phyloP scores from a whole-genome alignment of 2,113 vertebrate genomes.

The Eidolon helvum region DNA sequence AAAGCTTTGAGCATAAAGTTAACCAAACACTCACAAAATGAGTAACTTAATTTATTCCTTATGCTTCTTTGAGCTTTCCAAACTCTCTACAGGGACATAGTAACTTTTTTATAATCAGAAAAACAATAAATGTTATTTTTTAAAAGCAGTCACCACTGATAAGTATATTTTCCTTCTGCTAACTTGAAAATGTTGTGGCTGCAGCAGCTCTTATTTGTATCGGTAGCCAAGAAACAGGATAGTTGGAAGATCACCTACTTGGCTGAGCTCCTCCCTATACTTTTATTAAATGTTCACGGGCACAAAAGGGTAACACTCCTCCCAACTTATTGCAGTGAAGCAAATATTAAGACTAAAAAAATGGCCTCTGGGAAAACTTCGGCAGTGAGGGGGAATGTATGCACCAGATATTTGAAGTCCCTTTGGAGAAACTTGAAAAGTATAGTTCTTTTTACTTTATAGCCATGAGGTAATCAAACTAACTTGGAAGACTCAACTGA shows the following conservation, averaged over 20 bases:
- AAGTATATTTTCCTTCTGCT: constrained; percentile 29
- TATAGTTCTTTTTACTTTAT: not conserved
- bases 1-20: constrained; percentile 19
- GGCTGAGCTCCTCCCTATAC: not conserved
- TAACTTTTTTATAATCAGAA: constrained; percentile 25
- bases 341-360: not conserved
- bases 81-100: not conserved
- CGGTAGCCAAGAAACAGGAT: constrained; percentile 7
- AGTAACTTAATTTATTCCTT: constrained; percentile 29
- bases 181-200: not conserved
- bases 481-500: not conserved
- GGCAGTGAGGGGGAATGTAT: not conserved
- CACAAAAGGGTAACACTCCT: not conserved
- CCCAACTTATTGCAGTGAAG: not conserved
- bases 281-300: not conserved
- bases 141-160: not conserved
- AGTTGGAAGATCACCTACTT: not conserved
- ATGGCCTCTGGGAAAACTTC: not conserved
- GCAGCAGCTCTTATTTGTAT: not conserved
- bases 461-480: not conserved
- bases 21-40: not conserved
- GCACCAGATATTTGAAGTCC: not conserved
- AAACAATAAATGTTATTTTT: constrained; percentile 40
- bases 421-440: constrained; percentile 31
- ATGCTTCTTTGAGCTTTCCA: not conserved